Evolutionary conservation across 2,888 invertebrate genomes (phyloP).

Genomic region (Ellobium chinense): DNA sequence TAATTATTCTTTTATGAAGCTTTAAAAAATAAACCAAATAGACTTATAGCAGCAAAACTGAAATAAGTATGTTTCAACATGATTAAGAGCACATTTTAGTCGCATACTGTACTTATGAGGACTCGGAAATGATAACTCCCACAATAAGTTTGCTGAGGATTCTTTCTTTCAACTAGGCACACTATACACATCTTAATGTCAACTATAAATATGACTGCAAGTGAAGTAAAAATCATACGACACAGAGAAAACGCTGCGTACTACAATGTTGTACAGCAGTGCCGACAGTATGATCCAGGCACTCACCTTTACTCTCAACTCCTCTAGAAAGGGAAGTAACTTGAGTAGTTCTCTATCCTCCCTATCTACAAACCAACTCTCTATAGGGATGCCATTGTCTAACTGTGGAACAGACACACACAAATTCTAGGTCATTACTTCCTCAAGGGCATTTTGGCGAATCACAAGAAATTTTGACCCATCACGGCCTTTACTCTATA

Average conservation of each 20-base stretch:
- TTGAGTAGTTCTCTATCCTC: constrained; percentile 93
- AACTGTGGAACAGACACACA: constrained; percentile 82
- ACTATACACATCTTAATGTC: background rate
- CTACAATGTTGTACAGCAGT: background rate
- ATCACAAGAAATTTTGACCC: background rate
- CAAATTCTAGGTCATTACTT: too few relatives aligned
- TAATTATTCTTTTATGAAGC: too few relatives aligned
- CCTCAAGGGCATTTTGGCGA: background rate
- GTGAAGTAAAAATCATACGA: background rate
- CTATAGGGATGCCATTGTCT: constrained; percentile 97
- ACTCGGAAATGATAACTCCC: too few relatives aligned
- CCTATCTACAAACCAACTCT: constrained; percentile 97
- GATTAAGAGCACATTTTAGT: too few relatives aligned
- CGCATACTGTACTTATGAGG: too few relatives aligned
- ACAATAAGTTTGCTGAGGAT: too few relatives aligned
- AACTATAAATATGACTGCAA: background rate
- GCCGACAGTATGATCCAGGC: background rate
- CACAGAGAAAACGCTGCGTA: background rate
- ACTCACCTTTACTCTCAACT: constrained; percentile 88
- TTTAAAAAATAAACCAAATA: too few relatives aligned
- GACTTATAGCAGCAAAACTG: too few relatives aligned
- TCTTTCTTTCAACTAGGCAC: too few relatives aligned
- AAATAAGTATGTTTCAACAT: too few relatives aligned
- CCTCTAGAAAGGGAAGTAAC: constrained; percentile 93
- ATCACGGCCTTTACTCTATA: too few relatives aligned